A percentile compares a stretch with the other conserved stretches of the same genome.
phyloP scores from a whole-genome alignment of 2,888 invertebrate genomes.

The Leuctra nigra region DNA sequence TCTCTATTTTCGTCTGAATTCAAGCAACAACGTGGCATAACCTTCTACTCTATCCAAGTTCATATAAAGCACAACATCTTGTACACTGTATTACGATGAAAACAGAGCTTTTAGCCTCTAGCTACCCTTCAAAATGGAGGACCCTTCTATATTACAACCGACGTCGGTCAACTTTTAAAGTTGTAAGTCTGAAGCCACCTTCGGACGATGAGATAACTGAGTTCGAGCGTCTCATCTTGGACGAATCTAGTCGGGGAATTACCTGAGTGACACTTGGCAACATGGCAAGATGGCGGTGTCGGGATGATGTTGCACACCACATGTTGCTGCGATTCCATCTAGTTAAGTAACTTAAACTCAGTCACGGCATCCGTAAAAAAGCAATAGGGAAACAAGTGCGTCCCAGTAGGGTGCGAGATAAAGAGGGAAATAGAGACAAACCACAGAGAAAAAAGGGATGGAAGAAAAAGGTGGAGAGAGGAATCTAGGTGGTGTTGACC shows the following conservation, averaged over 20 bases:
- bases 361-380: slow-evolving; percentile 14
- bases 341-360: slow-evolving; percentile 13
- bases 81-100: too few species aligned
- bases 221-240: background rate
- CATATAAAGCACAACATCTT: too few species aligned
- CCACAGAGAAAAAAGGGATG: slow-evolving; percentile 5
- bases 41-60: too few species aligned
- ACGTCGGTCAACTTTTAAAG: too few species aligned
- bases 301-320: too few species aligned
- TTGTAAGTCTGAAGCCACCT: too few species aligned
- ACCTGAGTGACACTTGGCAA: slow-evolving; percentile 1
- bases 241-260: slow-evolving; percentile 1
- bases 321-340: background rate
- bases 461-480: slow-evolving; percentile 6
- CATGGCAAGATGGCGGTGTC: background rate
- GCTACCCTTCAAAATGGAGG: too few species aligned
- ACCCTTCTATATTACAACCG: too few species aligned
- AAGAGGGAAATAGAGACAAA: slow-evolving; percentile 19
- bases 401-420: slow-evolving; percentile 4
- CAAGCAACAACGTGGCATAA: too few species aligned
- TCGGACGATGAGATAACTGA: slow-evolving; percentile 1
- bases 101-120: too few species aligned
- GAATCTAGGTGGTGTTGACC: slow-evolving; percentile 11
- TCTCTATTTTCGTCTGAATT: too few species aligned
- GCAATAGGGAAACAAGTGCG: slow-evolving; percentile 13